These are phyloP conservation scores for Melanotaenia duboulayi DNA, from an alignment of 2,113 vertebrate genomes.

Conservation along the genomic window DNA sequence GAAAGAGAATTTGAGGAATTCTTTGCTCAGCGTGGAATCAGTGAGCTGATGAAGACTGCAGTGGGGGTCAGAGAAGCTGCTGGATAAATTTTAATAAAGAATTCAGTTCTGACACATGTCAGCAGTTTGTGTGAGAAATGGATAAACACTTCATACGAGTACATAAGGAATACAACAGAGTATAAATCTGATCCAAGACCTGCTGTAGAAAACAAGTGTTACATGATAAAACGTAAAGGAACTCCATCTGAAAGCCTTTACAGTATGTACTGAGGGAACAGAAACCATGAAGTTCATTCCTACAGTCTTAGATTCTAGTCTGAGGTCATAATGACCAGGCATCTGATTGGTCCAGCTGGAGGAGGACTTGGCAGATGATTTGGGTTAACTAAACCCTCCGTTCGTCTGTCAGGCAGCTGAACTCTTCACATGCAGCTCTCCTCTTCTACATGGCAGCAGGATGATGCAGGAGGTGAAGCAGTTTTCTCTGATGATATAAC, in stretches of 20 bases:
- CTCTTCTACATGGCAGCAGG: constrained; percentile 14
- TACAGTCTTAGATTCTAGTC: constrained; percentile 19
- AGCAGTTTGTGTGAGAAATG: neutral
- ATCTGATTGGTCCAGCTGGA: neutral
- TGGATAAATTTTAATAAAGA: constrained; percentile 19
- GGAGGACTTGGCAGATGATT: too few relatives aligned
- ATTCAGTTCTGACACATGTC: neutral
- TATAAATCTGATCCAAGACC: constrained; percentile 30
- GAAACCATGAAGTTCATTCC: neutral
- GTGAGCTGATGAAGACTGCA: neutral
- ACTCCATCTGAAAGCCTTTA: too few relatives aligned
- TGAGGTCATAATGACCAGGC: neutral
- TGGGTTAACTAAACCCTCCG: neutral
- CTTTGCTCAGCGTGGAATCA: too few relatives aligned
- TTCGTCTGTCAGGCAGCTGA: neutral
- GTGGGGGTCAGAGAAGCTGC: neutral
- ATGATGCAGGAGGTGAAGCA: neutral
- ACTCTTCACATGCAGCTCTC: constrained; percentile 58
- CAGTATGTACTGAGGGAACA: too few relatives aligned
- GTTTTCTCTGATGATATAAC: constrained; percentile 38
- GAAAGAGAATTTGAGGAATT: too few relatives aligned
- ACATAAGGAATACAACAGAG: neutral
- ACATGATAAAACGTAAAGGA: too few relatives aligned
- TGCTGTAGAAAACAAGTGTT: neutral
- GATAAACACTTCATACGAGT: constrained; percentile 13